Evolutionary conservation across 2,888 invertebrate species (phyloP).

Genomic region (Oegoconia quadripuncta): DNA sequence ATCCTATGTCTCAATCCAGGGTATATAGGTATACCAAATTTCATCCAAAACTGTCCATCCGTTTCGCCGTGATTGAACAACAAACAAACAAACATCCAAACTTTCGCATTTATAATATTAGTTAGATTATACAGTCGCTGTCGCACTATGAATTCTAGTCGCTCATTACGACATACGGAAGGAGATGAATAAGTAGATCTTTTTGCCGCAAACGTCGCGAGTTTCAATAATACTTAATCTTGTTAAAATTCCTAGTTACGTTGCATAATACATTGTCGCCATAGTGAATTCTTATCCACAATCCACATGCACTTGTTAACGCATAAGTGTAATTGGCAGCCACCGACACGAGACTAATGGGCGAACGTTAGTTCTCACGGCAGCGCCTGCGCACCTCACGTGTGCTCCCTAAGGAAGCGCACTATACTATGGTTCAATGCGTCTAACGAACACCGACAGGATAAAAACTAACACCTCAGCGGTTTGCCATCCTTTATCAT

Average conservation of each 20-base stretch:
- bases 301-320: slow-evolving; percentile 52
- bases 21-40: too few relatives aligned
- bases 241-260: neutral
- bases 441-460: slow-evolving; percentile 48
- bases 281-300: neutral
- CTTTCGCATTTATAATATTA: too few relatives aligned
- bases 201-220: too few relatives aligned
- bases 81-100: too few relatives aligned
- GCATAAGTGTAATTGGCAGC: slow-evolving; percentile 51
- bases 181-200: too few relatives aligned
- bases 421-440: slow-evolving; percentile 71
- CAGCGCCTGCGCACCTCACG: slow-evolving; percentile 27
- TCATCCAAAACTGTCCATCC: too few relatives aligned
- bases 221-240: neutral
- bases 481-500: slow-evolving; percentile 13
- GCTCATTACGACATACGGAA: too few relatives aligned
- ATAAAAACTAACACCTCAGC: slow-evolving; percentile 46
- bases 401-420: slow-evolving; percentile 45
- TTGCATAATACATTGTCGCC: neutral
- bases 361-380: slow-evolving; percentile 63
- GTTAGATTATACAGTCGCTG: too few relatives aligned
- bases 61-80: too few relatives aligned
- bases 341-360: slow-evolving; percentile 59
- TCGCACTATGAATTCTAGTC: too few relatives aligned
- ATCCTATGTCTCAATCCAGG: too few relatives aligned